Evolutionary conservation across 2,888 invertebrate genomes (phyloP).

Genomic region (Hydriomena furcata): DNA sequence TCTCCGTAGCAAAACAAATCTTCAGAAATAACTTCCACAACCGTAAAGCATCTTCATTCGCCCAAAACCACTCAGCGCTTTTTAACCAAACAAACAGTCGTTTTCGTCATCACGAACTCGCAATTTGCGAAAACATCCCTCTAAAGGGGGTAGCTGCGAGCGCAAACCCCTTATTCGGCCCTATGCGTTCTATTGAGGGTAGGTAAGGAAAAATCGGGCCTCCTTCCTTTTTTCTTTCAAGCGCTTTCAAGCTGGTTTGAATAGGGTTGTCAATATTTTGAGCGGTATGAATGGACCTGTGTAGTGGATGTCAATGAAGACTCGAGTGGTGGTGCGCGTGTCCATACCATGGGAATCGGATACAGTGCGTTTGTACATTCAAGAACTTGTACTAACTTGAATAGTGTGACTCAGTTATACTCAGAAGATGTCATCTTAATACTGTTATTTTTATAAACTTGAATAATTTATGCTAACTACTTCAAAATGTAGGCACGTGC

Average conservation of each 20-base stretch:
- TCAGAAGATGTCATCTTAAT: no score
- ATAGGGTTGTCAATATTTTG: constrained; percentile 80
- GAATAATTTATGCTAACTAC: no score
- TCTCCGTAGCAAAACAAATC: constrained; percentile 16
- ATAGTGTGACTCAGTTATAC: no score
- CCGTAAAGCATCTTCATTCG: constrained; percentile 30
- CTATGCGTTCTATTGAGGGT: constrained; percentile 62
- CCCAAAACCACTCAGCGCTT: constrained; percentile 36
- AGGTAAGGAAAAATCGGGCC: constrained; percentile 71
- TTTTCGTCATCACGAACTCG: constrained; percentile 52
- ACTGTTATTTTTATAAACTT: no score
- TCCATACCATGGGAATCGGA: constrained; percentile 44
- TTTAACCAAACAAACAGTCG: constrained; percentile 36
- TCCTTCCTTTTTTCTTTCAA: constrained; percentile 64
- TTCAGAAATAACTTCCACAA: constrained; percentile 22
- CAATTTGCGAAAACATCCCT: constrained; percentile 63
- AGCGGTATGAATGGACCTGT: constrained; percentile 73
- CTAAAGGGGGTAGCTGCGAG: constrained; percentile 42
- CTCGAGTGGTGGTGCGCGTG: constrained; percentile 56
- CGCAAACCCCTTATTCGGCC: constrained; percentile 37
- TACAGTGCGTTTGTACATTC: not conserved
- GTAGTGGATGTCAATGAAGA: constrained; percentile 71
- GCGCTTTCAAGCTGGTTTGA: constrained; percentile 69
- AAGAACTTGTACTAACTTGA: no score
- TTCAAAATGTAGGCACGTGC: no score